Base-by-base conservation (phyloP, 2,113 vertebrate genomes). In the Tinamus guttatus region DNA sequence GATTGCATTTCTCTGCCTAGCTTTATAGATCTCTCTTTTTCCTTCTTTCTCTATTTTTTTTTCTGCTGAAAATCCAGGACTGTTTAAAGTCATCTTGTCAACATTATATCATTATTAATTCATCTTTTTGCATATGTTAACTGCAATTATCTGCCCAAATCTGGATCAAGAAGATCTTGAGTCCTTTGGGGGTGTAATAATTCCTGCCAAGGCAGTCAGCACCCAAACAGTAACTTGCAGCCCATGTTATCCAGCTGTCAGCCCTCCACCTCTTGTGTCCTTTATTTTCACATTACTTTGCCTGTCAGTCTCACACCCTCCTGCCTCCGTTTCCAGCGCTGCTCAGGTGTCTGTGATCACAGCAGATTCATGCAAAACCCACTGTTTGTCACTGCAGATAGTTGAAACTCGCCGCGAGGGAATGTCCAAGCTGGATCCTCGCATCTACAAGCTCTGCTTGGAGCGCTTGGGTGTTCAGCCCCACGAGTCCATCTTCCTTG, bases 401-500 rank as follows among this genome's bases (percentile, higher is more conserved):
- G 79, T 98, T 32, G 98, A 98, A 89, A 98, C 98, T 34, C 97
- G 95, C 32, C 45, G 21, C 74, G 98, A 98, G 93, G 98, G 98
- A 22, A 17, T 98, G 71, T 92, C 58, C 92, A 96, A 98, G 85
- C 98, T 98, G 28, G 95, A 98, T 85, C 97, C 95, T 49, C 87
- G 59, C 41, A 97, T 98, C 63, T 98, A 98, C 88, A 56, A 91
- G 59, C 85, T 98, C 62, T 99, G 98, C 94, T 79, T 98, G 70
- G 88, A 98, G 65, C 94, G 38, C 40, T 96, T 99, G 2, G 94
- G 96, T 2, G 92, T 98, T 51, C 96, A 85, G n/a, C 97, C 98
- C 69, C 95, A 96, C 5, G 98, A 98, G 65, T 96, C 98, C 59
- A 91, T 99, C 89, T 98, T 98, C 64, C 97, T 99, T 1, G 98